Evolutionary conservation across 23 tunicate genomes (phyloP), one percentile per base, ranked within the genome.

Genomic region (Trididemnum miniatum): DNA sequence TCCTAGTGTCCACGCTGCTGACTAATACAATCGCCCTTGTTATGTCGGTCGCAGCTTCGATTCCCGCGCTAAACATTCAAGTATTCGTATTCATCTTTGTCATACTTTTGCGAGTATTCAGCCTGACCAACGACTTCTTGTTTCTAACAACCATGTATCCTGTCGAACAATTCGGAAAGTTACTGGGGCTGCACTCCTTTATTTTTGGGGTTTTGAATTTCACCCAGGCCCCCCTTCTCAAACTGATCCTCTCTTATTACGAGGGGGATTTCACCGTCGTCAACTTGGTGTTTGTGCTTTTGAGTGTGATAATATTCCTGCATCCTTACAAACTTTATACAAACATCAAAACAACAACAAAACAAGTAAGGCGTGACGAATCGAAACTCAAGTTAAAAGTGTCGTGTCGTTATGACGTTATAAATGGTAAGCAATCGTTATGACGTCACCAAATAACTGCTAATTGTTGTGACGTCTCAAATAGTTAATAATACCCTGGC

Each of bases 151-250:
- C 75, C 22, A 28, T 69, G 37, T 69, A 31, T 69, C 75, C 75
- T 35, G 39, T 69, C 7, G 39, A 69, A 31, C 75, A 69, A 9
- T 69, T 69, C 75, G 75, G 75, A 34, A 69, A 69, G 22, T 37
- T 69, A 2, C 25, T 69, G 7, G 75, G 75, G 12, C 38, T 69
- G 12, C 75, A 69, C 20, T 31, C 75, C 38, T 32, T 34, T 9
- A 5, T 69, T 2, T 69, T 69, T 32, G 75, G 75, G 38, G 22
- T 32, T 35, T 32, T 34, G 7, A 69, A 34, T 37, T 69, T 69
- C 22, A 9, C 31, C 4, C 75, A 69, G 22, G 38, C 38, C 31
- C 75, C 75, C 9, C 35, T 69, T 4, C 5, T 34, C 4, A 31
- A 31, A 22, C 39, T 69, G 38, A 22, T 69, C 2, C 20, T 34